Base-by-base conservation (phyloP, 1,140 invertebrate species). In the Chlorops oryzae region DNA sequence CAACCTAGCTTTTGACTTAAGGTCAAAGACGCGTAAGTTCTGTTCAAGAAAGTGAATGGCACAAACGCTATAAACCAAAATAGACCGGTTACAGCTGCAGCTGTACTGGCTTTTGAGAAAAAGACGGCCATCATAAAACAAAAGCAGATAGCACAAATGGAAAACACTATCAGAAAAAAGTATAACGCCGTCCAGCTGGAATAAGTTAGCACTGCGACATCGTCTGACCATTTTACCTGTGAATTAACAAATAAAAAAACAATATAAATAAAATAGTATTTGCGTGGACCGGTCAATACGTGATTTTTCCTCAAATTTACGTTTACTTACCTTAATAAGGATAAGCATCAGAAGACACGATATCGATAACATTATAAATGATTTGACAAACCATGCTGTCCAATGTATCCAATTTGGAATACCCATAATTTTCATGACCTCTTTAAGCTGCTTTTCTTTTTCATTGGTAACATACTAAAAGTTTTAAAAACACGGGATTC, bases 341-440 rank as follows among this genome's bases (percentile, higher is more conserved):
- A 78, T 63, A 7, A 77, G 74, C 51, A 80, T 77, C 21, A 80
- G 52, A 34, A 75, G 59, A 7, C 76, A 69, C n/a, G 79, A 79
- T 44, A 86, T 74, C 2, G 82, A 45, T 5, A 88, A 68, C 55
- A 86, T 83, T 9, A 82, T 66, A 55, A 87, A 82, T 43, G 82
- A 80, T 59, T 87, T 85, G 27, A 83, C 68, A 62, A 87, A 90
- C 86, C 88, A 90, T 2, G 86, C 85, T 6, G 78, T 62, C 86
- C 87, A 90, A 59, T 90, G 87, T 21, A 90, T 58, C 81, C 83
- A 88, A 52, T 80, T 84, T 12, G 80, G 78, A 13, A 91, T 66
- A 7, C 88, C 88, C 87, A 91, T 88, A 62, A 89, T 84, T 65
- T 85, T 87, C 85, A 89, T 88, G 2, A 83, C 82, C 77, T 88